Evolutionary conservation across 1,140 invertebrate species (phyloP).

Genomic region (Pentalonia nigronervosa): DNA sequence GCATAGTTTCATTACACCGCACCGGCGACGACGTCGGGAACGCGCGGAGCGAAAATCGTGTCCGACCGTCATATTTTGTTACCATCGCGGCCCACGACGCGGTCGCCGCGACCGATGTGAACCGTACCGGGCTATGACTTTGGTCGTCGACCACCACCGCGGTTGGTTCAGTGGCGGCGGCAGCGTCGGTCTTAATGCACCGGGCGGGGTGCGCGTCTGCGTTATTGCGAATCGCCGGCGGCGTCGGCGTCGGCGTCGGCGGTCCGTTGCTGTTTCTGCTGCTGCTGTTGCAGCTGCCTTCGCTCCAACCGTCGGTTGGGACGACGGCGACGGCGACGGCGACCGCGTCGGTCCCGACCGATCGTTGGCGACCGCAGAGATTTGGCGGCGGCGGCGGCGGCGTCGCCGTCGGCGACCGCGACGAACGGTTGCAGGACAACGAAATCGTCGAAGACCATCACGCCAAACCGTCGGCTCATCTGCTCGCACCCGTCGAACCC

Average conservation of each 20-base stretch:
- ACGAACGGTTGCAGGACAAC: slow-evolving; percentile 17
- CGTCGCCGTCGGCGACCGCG: neutral
- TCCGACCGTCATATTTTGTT: neutral
- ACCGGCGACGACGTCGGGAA: neutral
- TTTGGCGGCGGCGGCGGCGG: neutral
- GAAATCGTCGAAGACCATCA: slow-evolving; percentile 26
- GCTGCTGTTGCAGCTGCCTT: neutral
- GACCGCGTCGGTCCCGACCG: neutral
- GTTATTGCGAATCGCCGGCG: neutral
- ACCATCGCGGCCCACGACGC: neutral
- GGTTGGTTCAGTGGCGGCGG: neutral
- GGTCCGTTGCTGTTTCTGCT: neutral
- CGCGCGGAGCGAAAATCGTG: neutral
- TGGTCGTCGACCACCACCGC: neutral
- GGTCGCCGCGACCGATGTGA: neutral
- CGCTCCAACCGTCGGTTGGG: neutral
- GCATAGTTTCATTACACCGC: neutral
- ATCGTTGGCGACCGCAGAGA: neutral
- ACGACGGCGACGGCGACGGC: neutral
- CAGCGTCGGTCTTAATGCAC: neutral
- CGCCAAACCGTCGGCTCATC: no score
- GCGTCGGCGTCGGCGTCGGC: neutral
- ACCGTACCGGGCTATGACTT: slow-evolving; percentile 7
- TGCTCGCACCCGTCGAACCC: neutral
- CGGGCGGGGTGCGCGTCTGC: neutral